Evolutionary conservation across 1,140 invertebrate species (phyloP).

Genomic region (Sinonovacula constricta): DNA sequence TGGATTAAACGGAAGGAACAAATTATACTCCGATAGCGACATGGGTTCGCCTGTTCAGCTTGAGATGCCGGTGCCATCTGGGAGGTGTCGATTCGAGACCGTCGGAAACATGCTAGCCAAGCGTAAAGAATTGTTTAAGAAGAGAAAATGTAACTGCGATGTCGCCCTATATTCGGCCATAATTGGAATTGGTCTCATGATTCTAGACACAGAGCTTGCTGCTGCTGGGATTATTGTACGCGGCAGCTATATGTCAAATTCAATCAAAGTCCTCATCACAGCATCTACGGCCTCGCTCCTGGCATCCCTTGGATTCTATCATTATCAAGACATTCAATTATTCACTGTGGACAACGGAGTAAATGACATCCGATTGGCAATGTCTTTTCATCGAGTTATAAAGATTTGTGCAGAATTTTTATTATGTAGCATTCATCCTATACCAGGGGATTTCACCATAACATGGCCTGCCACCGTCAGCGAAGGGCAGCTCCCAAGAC

Average conservation of each 20-base stretch:
- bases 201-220: conserved; percentile 72
- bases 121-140: conserved; percentile 71
- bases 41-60: conserved; percentile 21
- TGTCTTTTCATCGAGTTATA: conserved; percentile 60
- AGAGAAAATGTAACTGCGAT: conserved; percentile 67
- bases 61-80: background rate
- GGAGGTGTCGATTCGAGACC: conserved; percentile 61
- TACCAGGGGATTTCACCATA: conserved; percentile 69
- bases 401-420: conserved; percentile 71
- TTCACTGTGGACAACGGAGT: conserved; percentile 76
- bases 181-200: conserved; percentile 73
- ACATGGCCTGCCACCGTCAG: conserved; percentile 55
- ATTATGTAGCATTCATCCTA: conserved; percentile 75
- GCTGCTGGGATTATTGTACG: conserved; percentile 57
- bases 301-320: conserved; percentile 69
- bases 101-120: conserved; percentile 71
- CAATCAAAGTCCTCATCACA: conserved; percentile 71
- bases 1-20: conserved; percentile 66
- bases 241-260: conserved; percentile 54
- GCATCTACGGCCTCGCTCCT: conserved; percentile 71
- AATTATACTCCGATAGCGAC: conserved; percentile 49
- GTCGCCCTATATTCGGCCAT: conserved; percentile 67
- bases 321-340: conserved; percentile 71
- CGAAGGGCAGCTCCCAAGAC: conserved; percentile 48
- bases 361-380: conserved; percentile 74